phyloP scores from a whole-genome alignment of 2,113 vertebrate genomes.

The Corythornis cristatus region DNA sequence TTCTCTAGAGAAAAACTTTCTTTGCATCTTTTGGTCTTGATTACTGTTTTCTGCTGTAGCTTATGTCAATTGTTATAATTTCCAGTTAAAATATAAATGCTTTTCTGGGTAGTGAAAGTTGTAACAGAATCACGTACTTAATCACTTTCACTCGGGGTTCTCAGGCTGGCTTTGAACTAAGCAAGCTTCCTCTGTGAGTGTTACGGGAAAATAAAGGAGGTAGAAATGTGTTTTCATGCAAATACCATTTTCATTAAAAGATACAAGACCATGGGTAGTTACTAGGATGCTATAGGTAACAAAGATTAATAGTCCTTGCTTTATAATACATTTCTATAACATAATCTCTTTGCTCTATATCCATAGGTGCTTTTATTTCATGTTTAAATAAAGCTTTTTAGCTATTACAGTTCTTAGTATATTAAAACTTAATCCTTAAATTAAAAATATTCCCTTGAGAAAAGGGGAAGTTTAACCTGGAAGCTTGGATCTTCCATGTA shows the following conservation, averaged over 20 bases:
- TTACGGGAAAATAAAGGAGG: background rate
- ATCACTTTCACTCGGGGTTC: background rate
- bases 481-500: background rate
- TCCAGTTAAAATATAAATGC: background rate
- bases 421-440: background rate
- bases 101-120: background rate
- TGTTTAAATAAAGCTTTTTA: background rate
- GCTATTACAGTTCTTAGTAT: background rate
- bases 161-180: background rate
- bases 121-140: background rate
- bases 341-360: background rate
- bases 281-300: background rate
- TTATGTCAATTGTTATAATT: background rate
- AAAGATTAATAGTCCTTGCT: background rate
- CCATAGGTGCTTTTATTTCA: background rate
- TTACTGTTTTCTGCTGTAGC: background rate
- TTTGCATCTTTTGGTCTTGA: background rate
- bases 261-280: background rate
- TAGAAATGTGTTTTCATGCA: background rate
- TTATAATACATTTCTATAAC: background rate
- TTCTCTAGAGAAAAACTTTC: background rate
- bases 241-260: background rate
- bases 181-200: background rate
- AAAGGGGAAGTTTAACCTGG: background rate
- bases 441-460: background rate